phyloP scores from a whole-genome alignment of 2,888 invertebrate genomes.

The Platycnemis pennipes region DNA sequence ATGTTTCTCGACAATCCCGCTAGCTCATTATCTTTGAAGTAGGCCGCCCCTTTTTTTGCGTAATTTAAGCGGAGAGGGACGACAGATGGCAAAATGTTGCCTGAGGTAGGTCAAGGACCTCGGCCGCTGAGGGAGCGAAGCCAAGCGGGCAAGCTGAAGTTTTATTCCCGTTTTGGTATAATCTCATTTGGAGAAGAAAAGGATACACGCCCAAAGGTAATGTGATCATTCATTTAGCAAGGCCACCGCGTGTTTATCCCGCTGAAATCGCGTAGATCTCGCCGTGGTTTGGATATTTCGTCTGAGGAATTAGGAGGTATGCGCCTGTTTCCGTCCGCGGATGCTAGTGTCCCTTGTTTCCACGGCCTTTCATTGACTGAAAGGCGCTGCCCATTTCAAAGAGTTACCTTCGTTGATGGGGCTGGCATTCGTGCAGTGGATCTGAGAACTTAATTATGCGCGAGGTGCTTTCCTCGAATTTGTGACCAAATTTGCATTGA shows the following conservation, averaged over 20 bases:
- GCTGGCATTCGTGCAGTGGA: not conserved
- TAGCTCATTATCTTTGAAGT: constrained; percentile 22
- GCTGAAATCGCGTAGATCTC: not conserved
- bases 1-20: not conserved
- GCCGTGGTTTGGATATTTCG: not conserved
- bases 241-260: not conserved
- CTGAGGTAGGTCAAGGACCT: constrained; percentile 21
- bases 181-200: constrained; percentile 18
- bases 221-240: constrained; percentile 39
- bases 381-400: not conserved
- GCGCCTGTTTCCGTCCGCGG: not conserved
- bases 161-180: constrained; percentile 31
- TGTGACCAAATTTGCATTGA: not conserved
- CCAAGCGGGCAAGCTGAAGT: not conserved
- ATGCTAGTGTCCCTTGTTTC: not conserved
- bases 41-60: not conserved
- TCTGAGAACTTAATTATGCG: not conserved
- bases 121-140: not conserved
- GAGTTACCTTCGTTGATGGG: not conserved
- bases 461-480: not conserved
- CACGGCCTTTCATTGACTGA: not conserved
- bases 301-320: not conserved
- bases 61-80: not conserved
- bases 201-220: not conserved
- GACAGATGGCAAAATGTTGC: not conserved